A percentile compares a stretch with the other conserved stretches of the same genome.
Conservation (phyloP, 2,797 vertebrate species). For the Gadopsis bispinosus region DNA sequence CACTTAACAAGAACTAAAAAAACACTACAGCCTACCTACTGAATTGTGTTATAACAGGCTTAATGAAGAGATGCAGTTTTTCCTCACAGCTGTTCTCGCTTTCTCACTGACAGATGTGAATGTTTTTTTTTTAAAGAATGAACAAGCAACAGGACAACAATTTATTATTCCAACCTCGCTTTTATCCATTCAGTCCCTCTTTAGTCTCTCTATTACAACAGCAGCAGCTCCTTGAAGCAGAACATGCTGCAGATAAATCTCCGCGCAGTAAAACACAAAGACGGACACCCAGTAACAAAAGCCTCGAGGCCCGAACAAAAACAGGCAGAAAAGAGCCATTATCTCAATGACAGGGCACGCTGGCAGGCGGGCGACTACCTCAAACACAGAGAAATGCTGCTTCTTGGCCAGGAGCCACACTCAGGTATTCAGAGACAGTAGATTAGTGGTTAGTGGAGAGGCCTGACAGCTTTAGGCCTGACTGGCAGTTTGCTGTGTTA, state of each 20-base stretch:
- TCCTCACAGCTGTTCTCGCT: constrained; percentile 13
- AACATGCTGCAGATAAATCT: constrained; percentile 50
- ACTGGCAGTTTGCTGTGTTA: constrained; percentile 45
- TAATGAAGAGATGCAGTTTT: not conserved
- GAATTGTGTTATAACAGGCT: constrained; percentile 26
- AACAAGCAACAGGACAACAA: constrained; percentile 24
- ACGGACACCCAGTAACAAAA: constrained; percentile 64
- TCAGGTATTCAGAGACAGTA: constrained; percentile 39
- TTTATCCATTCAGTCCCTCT: constrained; percentile 36
- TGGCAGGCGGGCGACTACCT: constrained; percentile 34
- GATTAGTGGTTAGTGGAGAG: constrained; percentile 51
- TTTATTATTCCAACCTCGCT: constrained; percentile 8
- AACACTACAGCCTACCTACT: not conserved
- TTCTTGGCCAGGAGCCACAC: constrained; percentile 45
- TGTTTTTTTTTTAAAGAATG: not conserved
- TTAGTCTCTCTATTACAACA: constrained; percentile 22
- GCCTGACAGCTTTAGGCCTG: constrained; percentile 34
- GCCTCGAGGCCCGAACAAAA: constrained; percentile 61
- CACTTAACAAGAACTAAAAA: constrained; percentile 39
- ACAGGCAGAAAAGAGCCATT: constrained; percentile 71
- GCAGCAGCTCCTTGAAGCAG: constrained; percentile 26
- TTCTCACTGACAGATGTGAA: not conserved
- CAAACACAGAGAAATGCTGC: constrained; percentile 45
- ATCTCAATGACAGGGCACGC: constrained; percentile 66
- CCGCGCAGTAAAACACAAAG: constrained; percentile 43